Conservation (phyloP, 2,113 vertebrate genomes). For the Mus spicilegus region DNA sequence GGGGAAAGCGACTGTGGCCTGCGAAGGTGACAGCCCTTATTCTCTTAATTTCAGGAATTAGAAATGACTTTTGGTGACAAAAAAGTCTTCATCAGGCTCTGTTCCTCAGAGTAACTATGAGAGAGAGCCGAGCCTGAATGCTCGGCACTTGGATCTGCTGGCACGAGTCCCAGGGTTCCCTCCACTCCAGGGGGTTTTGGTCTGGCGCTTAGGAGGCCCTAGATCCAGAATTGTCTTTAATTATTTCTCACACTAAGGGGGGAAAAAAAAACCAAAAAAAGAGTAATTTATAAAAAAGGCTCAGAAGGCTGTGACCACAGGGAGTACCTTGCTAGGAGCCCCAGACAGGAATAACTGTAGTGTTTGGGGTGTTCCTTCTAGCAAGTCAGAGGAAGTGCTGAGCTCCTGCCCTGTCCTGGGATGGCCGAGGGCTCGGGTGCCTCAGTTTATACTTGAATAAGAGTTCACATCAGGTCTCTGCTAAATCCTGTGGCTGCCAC, state of each 20-base stretch:
- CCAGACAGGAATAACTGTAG: not conserved
- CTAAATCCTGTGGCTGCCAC: not conserved
- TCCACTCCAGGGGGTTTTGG: not conserved
- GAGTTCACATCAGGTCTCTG: fast-evolving
- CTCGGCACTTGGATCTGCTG: not conserved
- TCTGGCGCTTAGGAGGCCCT: not conserved
- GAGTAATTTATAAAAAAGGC: conserved; percentile 34
- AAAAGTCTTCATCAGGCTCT: conserved; percentile 55
- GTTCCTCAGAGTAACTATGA: not conserved
- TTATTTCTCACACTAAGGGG: not conserved
- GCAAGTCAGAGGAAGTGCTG: not conserved
- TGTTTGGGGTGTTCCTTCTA: not conserved
- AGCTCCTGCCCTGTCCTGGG: fast-evolving
- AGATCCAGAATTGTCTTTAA: not conserved
- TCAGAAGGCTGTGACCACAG: not conserved
- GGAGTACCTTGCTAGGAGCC: not conserved
- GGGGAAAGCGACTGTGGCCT: conserved; percentile 87
- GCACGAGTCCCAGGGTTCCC: fast-evolving
- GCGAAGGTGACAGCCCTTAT: conserved; percentile 85
- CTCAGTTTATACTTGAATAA: not conserved
- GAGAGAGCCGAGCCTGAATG: conserved; percentile 19
- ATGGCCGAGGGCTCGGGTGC: fast-evolving
- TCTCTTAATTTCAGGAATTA: not conserved
- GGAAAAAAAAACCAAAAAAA: not conserved
- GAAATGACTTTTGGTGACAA: conserved; percentile 59